Evolutionary conservation across 2,797 vertebrate species (phyloP).

Genomic region (Pipistrellus nathusii): DNA sequence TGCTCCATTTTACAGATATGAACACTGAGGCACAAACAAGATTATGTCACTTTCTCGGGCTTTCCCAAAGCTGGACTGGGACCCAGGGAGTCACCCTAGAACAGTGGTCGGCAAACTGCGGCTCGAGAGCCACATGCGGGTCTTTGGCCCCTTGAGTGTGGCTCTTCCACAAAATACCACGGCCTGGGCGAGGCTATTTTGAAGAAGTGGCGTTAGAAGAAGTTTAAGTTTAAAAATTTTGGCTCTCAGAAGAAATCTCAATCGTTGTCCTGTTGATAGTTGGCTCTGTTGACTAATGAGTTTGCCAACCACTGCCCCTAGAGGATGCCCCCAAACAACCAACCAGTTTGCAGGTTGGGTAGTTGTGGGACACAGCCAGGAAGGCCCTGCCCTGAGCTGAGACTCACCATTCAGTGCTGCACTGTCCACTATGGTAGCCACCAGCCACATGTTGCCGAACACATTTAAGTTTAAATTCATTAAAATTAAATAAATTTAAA

Average conservation of each 20-base stretch:
- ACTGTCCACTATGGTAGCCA: accelerated
- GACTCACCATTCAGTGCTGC: accelerated
- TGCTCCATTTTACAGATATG: not conserved
- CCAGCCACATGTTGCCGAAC: not conserved
- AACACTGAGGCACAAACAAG: not conserved
- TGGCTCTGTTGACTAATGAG: no score
- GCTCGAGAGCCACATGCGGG: no score
- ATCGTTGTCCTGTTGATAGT: no score
- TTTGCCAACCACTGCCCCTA: no score
- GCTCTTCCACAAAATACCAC: no score
- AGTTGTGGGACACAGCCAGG: not conserved
- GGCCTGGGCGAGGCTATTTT: no score
- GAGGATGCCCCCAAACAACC: not conserved
- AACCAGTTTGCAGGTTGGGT: not conserved
- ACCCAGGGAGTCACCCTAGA: not conserved
- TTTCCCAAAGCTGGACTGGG: not conserved
- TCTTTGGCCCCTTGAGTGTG: no score
- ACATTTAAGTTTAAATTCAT: not conserved
- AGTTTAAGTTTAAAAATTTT: no score
- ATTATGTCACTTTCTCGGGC: not conserved
- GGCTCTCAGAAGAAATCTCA: no score
- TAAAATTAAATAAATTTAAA: not conserved
- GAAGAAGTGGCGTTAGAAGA: no score
- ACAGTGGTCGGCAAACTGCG: no score
- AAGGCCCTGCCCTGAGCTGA: not conserved